phyloP scores from a whole-genome alignment of 2,797 vertebrate genomes.

The Enteromius unitaeniatus region DNA sequence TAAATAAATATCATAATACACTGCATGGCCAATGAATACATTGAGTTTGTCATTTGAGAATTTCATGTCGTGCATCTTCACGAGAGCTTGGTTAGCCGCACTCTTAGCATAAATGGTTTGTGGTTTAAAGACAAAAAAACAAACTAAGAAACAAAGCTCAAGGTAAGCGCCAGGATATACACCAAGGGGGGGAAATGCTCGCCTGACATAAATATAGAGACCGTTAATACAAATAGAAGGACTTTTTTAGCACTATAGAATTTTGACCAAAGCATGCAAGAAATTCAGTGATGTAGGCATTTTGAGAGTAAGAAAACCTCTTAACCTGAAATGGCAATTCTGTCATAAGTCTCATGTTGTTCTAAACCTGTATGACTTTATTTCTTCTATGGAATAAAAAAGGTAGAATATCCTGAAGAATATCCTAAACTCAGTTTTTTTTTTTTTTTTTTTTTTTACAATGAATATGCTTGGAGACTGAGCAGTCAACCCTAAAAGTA shows the following conservation, averaged over 20 bases:
- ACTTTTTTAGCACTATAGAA: not conserved
- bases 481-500: not conserved
- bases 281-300: conserved; percentile 14
- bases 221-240: conserved; percentile 23
- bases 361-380: not conserved
- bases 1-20: conserved; percentile 23
- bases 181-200: conserved; percentile 9
- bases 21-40: conserved; percentile 37
- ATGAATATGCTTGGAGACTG: not conserved
- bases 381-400: not conserved
- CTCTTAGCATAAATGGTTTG: conserved; percentile 53
- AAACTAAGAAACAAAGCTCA: conserved; percentile 45
- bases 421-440: too few relatives aligned
- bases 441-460: not conserved
- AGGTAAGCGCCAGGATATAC: conserved; percentile 47
- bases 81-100: conserved; percentile 53
- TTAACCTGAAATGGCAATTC: not conserved
- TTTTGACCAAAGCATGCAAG: conserved; percentile 6
- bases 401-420: not conserved
- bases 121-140: conserved; percentile 47
- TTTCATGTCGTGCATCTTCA: conserved; percentile 35
- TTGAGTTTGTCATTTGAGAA: conserved; percentile 48
- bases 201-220: conserved; percentile 11
- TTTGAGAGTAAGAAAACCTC: conserved; percentile 1
- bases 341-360: not conserved